Percentiles rank a stretch among this genome's conserved stretches.
Evolutionary conservation across 2,888 invertebrate genomes (phyloP).

Genomic region (Diplolepis rosae): DNA sequence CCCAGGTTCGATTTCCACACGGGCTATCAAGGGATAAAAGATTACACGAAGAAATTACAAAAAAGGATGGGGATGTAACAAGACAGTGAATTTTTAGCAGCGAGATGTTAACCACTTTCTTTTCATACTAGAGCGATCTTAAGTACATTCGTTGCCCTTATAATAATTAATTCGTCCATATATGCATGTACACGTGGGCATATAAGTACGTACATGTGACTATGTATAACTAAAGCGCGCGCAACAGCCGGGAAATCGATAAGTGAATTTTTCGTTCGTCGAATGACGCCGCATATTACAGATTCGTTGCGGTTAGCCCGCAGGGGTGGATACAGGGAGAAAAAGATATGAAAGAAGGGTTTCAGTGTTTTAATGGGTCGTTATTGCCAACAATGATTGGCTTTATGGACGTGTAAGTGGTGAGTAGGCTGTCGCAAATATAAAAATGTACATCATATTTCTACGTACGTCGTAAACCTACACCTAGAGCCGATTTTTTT

Average conservation of each 20-base stretch:
- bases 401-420: conserved; percentile 24
- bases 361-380: conserved; percentile 24
- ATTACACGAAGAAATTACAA: not conserved
- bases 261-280: conserved; percentile 32
- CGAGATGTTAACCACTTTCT: not conserved
- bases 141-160: conserved; percentile 10
- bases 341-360: conserved; percentile 31
- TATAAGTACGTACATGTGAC: not conserved
- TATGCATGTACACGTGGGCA: not conserved
- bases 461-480: conserved; percentile 7
- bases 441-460: conserved; percentile 21
- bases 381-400: conserved; percentile 27
- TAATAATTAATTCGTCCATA: conserved; percentile 1
- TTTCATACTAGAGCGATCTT: not conserved
- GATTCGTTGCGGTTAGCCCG: conserved; percentile 38
- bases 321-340: conserved; percentile 36
- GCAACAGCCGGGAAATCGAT: conserved; percentile 27
- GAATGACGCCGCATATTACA: conserved; percentile 13
- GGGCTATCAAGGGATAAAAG: not conserved
- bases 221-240: conserved; percentile 3
- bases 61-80: not conserved
- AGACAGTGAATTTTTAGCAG: not conserved
- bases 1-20: too few relatives aligned
- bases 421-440: conserved; percentile 17
- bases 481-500: conserved; percentile 5